These are phyloP conservation scores for Euzophera pinguis DNA, from an alignment of 2,888 invertebrate genomes.

Conservation along the genomic window DNA sequence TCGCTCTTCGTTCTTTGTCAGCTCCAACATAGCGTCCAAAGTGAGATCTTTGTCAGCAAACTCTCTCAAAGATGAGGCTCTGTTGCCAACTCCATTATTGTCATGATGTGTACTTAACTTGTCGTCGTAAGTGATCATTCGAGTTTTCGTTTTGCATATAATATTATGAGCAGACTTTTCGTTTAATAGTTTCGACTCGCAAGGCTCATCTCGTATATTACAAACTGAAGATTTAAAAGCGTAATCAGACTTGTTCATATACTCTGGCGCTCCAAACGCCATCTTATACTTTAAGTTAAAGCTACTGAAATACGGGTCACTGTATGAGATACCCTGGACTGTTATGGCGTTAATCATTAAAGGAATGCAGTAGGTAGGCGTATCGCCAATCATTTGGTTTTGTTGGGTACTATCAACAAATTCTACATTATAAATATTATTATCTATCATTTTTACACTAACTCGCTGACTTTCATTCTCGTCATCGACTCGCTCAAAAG, in stretches of 20 bases:
- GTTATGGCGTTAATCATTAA: constrained; percentile 81
- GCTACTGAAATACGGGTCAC: constrained; percentile 81
- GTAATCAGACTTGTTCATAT: constrained; percentile 82
- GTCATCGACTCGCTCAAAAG: constrained; percentile 77
- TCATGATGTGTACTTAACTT: constrained; percentile 68
- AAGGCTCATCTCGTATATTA: constrained; percentile 77
- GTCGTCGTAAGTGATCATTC: constrained; percentile 60
- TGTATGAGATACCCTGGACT: constrained; percentile 82
- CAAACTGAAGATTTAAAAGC: constrained; percentile 81
- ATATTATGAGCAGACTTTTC: constrained; percentile 66
- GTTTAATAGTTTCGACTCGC: constrained; percentile 67
- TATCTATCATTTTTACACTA: constrained; percentile 79
- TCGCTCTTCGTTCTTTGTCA: constrained; percentile 53
- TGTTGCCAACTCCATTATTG: constrained; percentile 63
- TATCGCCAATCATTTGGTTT: constrained; percentile 80
- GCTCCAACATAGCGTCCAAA: constrained; percentile 67
- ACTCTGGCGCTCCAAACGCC: constrained; percentile 76
- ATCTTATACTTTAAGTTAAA: constrained; percentile 81
- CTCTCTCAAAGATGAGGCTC: constrained; percentile 47
- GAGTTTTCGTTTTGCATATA: constrained; percentile 66
- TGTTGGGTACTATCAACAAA: constrained; percentile 80
- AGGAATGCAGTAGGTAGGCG: constrained; percentile 80
- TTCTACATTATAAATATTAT: constrained; percentile 80
- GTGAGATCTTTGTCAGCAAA: constrained; percentile 75
- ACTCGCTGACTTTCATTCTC: constrained; percentile 78